A percentile compares a stretch with the other conserved stretches of the same genome.
These are phyloP conservation scores for Dendrolimus kikuchii DNA, from an alignment of 1,140 invertebrate genomes.

Conservation along the genomic window DNA sequence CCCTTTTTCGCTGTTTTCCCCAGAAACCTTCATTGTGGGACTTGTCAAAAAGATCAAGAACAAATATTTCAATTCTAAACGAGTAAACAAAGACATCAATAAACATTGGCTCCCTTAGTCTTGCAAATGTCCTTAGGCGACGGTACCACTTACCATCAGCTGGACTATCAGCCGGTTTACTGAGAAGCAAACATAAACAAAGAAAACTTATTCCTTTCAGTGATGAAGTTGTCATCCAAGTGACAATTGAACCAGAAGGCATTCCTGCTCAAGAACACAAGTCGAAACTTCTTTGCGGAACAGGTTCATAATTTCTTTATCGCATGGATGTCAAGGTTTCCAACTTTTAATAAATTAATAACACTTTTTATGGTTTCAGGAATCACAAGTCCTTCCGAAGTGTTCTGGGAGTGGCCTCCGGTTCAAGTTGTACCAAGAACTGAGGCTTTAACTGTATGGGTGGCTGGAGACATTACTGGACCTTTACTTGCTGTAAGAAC, in stretches of 20 bases:
- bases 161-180: too few relatives aligned
- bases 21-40: too few relatives aligned
- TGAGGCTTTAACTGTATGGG: conserved; percentile 72
- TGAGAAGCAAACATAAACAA: not conserved
- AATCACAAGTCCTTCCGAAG: conserved; percentile 40
- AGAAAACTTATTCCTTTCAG: conserved; percentile 39
- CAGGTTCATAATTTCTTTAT: conserved; percentile 29
- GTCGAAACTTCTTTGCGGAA: conserved; percentile 74
- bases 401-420: conserved; percentile 65
- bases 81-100: too few relatives aligned
- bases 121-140: too few relatives aligned
- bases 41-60: too few relatives aligned
- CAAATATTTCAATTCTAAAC: too few relatives aligned
- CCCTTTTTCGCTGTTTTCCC: too few relatives aligned
- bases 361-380: too few relatives aligned
- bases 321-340: too few relatives aligned
- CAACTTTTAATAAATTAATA: too few relatives aligned
- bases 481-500: conserved; percentile 60
- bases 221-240: conserved; percentile 74
- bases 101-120: too few relatives aligned
- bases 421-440: conserved; percentile 70
- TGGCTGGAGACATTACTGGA: conserved; percentile 76
- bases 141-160: too few relatives aligned
- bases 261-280: conserved; percentile 72
- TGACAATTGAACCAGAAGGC: conserved; percentile 76